Conservation (phyloP, 1,140 invertebrate genomes). For the Bombus terrestris region DNA sequence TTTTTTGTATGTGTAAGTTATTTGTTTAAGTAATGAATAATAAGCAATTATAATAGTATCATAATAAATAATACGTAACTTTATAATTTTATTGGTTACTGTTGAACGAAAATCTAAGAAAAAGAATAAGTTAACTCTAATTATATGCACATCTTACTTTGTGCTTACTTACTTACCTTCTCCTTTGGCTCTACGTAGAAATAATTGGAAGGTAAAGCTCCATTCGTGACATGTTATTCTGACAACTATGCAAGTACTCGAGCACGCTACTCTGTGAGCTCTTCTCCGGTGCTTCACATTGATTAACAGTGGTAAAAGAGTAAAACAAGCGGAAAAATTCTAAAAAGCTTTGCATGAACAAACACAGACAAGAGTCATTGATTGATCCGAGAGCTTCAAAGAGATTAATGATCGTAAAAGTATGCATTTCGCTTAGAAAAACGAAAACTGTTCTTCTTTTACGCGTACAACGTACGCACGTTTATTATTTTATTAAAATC, state of each 20-base stretch:
- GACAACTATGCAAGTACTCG: background rate
- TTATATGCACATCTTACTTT: background rate
- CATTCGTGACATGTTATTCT: background rate
- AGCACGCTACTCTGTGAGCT: background rate
- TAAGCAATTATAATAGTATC: too few species aligned
- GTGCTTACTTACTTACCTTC: background rate
- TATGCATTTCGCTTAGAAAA: too few species aligned
- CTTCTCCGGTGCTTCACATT: background rate
- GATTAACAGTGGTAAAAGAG: background rate
- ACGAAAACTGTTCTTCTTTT: background rate
- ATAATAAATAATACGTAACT: too few species aligned
- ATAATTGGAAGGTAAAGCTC: background rate
- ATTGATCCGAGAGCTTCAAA: constrained; percentile 1
- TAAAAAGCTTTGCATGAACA: background rate
- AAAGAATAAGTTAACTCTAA: too few species aligned
- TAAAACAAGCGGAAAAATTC: background rate
- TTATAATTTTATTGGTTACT: too few species aligned
- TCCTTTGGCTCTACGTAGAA: background rate
- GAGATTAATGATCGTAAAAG: background rate
- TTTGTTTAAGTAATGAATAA: too few species aligned
- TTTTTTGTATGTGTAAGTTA: too few species aligned
- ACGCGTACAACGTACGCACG: too few species aligned
- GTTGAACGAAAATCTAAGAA: too few species aligned
- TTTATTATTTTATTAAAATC: background rate
- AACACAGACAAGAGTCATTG: background rate